Percentiles rank a stretch among this genome's conserved stretches.
These are phyloP conservation scores for Lycophotia porphyrea DNA, from an alignment of 2,888 invertebrate species.

Conservation along the genomic window DNA sequence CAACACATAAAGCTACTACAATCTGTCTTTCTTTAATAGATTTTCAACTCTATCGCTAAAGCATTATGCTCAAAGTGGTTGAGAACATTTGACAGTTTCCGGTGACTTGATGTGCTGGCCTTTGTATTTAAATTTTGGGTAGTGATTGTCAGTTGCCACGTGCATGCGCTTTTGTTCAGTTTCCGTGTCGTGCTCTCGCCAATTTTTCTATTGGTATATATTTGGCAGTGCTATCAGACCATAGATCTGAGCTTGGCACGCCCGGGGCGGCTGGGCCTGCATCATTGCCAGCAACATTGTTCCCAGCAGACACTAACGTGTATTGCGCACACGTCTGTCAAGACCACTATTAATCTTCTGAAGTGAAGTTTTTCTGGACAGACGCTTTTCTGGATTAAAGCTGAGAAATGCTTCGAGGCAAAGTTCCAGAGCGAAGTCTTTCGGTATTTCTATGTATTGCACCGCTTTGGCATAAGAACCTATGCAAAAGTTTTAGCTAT, in stretches of 20 bases:
- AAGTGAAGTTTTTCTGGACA: conserved; percentile 58
- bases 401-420: conserved; percentile 54
- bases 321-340: conserved; percentile 82
- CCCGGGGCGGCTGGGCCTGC: conserved; percentile 60
- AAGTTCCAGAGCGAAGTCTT: conserved; percentile 55
- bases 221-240: conserved; percentile 77
- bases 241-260: conserved; percentile 81
- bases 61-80: too few species aligned
- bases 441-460: conserved; percentile 41
- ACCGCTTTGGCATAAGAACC: conserved; percentile 49
- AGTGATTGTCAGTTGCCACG: conserved; percentile 57
- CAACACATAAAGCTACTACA: too few species aligned
- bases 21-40: too few species aligned
- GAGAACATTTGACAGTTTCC: too few species aligned
- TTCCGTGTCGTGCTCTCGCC: conserved; percentile 62
- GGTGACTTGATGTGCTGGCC: too few species aligned
- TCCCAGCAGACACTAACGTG: conserved; percentile 74
- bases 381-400: conserved; percentile 60
- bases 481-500: conserved; percentile 48
- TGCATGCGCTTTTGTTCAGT: conserved; percentile 46
- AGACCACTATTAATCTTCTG: conserved; percentile 83
- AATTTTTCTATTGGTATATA: conserved; percentile 68
- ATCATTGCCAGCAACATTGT: conserved; percentile 72
- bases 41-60: too few species aligned
- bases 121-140: too few species aligned